A percentile compares a stretch with the other conserved stretches of the same genome.
Conservation (phyloP, 2,113 vertebrate genomes). For the Pangasianodon hypophthalmus region DNA sequence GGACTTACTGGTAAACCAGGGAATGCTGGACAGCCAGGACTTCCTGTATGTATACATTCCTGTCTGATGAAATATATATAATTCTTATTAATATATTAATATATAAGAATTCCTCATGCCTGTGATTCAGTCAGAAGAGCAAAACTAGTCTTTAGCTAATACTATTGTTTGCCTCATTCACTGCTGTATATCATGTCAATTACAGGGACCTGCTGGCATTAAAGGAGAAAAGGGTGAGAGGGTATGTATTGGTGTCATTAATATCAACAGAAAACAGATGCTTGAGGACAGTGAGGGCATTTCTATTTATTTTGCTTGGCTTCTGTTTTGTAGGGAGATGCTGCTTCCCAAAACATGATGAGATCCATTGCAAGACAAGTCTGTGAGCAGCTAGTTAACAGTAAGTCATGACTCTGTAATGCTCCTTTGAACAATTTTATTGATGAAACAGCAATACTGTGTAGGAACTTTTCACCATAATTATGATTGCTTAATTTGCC, state of each 20-base stretch:
- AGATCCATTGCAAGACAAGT: constrained; percentile 98
- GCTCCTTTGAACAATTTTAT: not conserved
- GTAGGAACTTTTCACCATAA: not conserved
- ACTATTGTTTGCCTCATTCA: not conserved
- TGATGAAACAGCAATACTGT: not conserved
- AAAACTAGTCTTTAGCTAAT: not conserved
- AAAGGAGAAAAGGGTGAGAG: constrained; percentile 97
- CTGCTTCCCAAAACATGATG: constrained; percentile 97
- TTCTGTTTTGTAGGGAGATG: constrained; percentile 84
- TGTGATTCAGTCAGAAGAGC: not conserved
- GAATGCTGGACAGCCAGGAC: constrained; percentile 87
- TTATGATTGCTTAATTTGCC: constrained; percentile 12
- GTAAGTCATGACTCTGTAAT: constrained; percentile 70
- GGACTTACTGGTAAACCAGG: constrained; percentile 90
- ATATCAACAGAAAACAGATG: not conserved
- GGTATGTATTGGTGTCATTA: constrained; percentile 72
- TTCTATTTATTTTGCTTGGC: constrained; percentile 29
- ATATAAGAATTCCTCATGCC: too few species aligned
- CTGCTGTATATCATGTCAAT: constrained; percentile 51
- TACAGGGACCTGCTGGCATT: constrained; percentile 84
- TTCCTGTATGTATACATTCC: constrained; percentile 76
- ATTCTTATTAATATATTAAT: too few species aligned
- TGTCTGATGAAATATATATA: not conserved
- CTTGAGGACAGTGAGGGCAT: not conserved
- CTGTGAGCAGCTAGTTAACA: constrained; percentile 95